Conservation (phyloP, 1,140 invertebrate genomes). For the Meloidogyne exigua region DNA sequence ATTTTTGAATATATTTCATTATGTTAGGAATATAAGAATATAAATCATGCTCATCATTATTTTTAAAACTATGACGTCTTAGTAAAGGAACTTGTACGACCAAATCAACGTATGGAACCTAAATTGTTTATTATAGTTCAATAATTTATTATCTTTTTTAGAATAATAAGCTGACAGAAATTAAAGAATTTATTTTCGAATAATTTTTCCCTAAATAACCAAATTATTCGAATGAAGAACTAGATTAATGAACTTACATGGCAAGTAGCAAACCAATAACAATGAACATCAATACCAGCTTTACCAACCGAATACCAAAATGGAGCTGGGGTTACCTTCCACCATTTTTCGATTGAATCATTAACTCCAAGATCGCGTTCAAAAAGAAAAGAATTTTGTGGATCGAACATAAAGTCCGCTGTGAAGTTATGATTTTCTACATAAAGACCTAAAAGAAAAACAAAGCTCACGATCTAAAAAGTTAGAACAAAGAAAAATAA, state of each 20-base stretch:
- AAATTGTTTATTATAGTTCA: conserved; percentile 20
- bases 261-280: conserved; percentile 62
- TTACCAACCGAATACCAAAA: conserved; percentile 60
- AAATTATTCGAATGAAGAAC: background rate
- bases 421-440: conserved; percentile 63
- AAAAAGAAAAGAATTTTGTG: conserved; percentile 46
- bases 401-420: conserved; percentile 61
- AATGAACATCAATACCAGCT: conserved; percentile 57
- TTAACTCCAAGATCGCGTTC: conserved; percentile 60
- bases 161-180: no score
- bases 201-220: no score
- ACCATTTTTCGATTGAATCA: conserved; percentile 56
- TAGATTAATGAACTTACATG: conserved; percentile 50
- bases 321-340: conserved; percentile 46
- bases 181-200: no score
- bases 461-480: conserved; percentile 5
- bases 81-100: conserved; percentile 57
- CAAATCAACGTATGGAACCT: conserved; percentile 56
- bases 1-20: conserved; percentile 58
- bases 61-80: conserved; percentile 54
- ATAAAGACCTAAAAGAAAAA: conserved; percentile 55
- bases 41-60: conserved; percentile 42
- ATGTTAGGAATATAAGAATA: conserved; percentile 49
- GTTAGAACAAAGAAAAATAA: no score
- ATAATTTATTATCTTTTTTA: background rate